Base-by-base conservation (phyloP, 2,113 vertebrate species). In the Hydrochoerus hydrochaeris region DNA sequence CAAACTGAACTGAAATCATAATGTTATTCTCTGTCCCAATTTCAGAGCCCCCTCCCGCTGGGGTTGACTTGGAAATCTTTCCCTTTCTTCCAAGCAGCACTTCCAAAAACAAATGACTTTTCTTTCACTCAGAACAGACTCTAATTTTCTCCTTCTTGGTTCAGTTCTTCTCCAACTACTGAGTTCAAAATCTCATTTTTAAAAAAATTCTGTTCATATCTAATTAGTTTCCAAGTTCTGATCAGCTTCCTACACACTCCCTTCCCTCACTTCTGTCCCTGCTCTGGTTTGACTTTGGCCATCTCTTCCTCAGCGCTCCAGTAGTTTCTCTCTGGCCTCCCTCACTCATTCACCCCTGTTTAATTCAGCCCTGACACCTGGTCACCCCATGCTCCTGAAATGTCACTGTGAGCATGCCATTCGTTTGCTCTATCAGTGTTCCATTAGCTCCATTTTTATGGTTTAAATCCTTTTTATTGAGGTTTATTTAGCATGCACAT, bases 1-100 rank as follows among this genome's bases (percentile, higher is more conserved):
- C 60, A 49, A 94, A 54, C 7, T 73, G 57, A 93, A 89, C 7
- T 41, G 35, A 82, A 86, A 86, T 84, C 52, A 65, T n/a, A 11
- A 58, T 63, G 17, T 1, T 19, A 20, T 77, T 84, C 4, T 60
- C 38, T 62, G 57, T 24, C 11, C 49, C 7, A 14, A 38, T 2
- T 5, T 69, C 52, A 32, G 54, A 30, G 4, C 35, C 17, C 20
- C 32, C 22, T 3, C 41, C 38, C 30, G 1, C 7, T 2, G 11
- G 6, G 32, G 38, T 22, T 65, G 44, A 49, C 19, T n/a, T 32
- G 24, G 8, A 85, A 22, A 9, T 54, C 19, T 57, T 96, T 32
- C 26, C 14, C 77, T 63, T 83, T 19, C 69, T 62, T 90, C 65
- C 46, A 44, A 85, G 41, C 5, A 22, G 2, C 17, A 2, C 24